Evolutionary conservation across 2,888 invertebrate genomes (phyloP).

Genomic region (Cinara cedri): DNA sequence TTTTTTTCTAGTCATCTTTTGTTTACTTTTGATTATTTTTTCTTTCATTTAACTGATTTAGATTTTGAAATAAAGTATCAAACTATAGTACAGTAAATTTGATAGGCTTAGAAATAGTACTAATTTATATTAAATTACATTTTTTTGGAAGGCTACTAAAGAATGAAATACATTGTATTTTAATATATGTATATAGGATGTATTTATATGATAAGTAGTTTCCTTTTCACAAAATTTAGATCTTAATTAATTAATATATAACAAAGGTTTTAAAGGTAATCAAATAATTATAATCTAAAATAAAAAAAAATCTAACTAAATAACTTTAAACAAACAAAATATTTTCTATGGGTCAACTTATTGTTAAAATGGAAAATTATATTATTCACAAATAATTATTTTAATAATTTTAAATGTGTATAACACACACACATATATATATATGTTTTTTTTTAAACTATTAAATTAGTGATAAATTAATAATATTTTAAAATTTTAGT

Average conservation of each 20-base stretch:
- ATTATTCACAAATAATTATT: background rate
- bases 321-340: too few relatives aligned
- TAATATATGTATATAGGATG: too few relatives aligned
- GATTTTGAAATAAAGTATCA: background rate
- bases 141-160: too few relatives aligned
- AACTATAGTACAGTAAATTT: background rate
- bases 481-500: conserved; percentile 4
- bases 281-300: too few relatives aligned
- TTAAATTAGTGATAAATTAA: background rate
- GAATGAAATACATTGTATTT: too few relatives aligned
- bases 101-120: background rate
- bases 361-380: background rate
- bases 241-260: background rate
- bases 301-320: too few relatives aligned
- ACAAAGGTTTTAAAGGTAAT: too few relatives aligned
- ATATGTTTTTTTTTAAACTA: background rate
- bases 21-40: conserved; percentile 13
- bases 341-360: background rate
- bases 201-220: background rate
- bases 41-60: background rate
- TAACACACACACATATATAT: background rate
- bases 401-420: background rate
- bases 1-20: conserved; percentile 44
- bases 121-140: background rate
- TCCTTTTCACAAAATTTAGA: background rate